Evolutionary conservation across 2,888 invertebrate genomes (phyloP).

Genomic region (Apodemia mormo): DNA sequence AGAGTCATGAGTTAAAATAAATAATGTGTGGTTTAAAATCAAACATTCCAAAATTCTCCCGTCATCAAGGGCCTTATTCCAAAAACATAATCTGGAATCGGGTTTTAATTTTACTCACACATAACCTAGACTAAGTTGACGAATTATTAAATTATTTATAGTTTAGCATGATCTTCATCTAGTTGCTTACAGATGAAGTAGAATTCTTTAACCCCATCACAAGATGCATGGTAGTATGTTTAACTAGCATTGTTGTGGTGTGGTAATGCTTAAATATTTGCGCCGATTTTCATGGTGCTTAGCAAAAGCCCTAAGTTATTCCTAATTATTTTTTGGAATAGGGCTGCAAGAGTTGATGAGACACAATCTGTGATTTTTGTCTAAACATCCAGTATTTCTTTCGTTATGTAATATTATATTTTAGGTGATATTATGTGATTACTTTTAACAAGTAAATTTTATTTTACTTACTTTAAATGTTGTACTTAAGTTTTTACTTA

Average conservation of each 20-base stretch:
- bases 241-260: no score
- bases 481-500: constrained; percentile 1
- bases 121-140: not conserved
- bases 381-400: not conserved
- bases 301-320: no score
- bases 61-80: not conserved
- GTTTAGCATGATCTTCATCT: no score
- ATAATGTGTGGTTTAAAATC: constrained; percentile 5
- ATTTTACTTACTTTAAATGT: not conserved
- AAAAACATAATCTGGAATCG: not conserved
- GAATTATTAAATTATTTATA: not conserved
- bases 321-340: not conserved
- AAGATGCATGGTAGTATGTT: no score
- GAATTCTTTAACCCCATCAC: no score
- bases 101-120: not conserved
- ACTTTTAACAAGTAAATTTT: not conserved
- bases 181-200: no score
- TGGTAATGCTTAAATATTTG: no score
- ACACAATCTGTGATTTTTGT: not conserved
- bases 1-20: no score
- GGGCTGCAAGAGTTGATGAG: not conserved
- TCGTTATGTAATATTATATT: not conserved
- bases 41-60: constrained; percentile 13
- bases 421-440: constrained; percentile 7
- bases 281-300: no score